Percentiles rank a stretch among this genome's conserved stretches.
phyloP scores from a whole-genome alignment of 2,888 invertebrate species.

The Phasia obesa region DNA sequence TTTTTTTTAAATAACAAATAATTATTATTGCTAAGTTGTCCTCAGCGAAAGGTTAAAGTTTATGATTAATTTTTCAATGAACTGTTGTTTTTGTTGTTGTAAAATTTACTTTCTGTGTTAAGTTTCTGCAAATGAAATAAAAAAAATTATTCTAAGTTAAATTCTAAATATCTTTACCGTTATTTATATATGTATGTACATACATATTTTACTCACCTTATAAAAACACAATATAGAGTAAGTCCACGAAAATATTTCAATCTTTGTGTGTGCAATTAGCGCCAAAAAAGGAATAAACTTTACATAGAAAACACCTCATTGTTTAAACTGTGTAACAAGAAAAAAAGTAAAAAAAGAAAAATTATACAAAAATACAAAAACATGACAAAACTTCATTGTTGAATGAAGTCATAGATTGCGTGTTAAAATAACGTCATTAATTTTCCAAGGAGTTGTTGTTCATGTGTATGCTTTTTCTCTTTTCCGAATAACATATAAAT shows the following conservation, averaged over 20 bases:
- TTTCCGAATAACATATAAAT: slow-evolving; percentile 19
- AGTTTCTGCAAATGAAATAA: neutral
- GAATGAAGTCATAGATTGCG: slow-evolving; percentile 80
- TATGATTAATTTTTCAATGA: neutral
- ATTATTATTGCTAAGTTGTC: neutral
- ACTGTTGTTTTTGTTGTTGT: neutral
- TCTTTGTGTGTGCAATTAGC: neutral
- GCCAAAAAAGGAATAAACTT: neutral
- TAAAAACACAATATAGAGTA: neutral
- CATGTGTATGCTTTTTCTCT: neutral
- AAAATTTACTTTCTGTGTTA: neutral
- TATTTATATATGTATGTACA: no score
- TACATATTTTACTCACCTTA: neutral
- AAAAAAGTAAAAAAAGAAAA: neutral
- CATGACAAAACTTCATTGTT: slow-evolving; percentile 16
- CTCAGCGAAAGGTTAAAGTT: neutral
- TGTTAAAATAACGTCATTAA: slow-evolving; percentile 78
- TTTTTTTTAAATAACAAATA: no score
- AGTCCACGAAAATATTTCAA: neutral
- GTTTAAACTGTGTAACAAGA: neutral
- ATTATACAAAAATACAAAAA: neutral
- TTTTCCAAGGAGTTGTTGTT: slow-evolving; percentile 59
- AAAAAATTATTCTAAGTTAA: neutral
- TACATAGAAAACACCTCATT: neutral
- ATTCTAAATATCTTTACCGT: neutral